A percentile compares a stretch with the other conserved stretches of the same genome.
phyloP scores from a whole-genome alignment of 64 coral and sea anemone genomes.

The Trachythela sp. region DNA sequence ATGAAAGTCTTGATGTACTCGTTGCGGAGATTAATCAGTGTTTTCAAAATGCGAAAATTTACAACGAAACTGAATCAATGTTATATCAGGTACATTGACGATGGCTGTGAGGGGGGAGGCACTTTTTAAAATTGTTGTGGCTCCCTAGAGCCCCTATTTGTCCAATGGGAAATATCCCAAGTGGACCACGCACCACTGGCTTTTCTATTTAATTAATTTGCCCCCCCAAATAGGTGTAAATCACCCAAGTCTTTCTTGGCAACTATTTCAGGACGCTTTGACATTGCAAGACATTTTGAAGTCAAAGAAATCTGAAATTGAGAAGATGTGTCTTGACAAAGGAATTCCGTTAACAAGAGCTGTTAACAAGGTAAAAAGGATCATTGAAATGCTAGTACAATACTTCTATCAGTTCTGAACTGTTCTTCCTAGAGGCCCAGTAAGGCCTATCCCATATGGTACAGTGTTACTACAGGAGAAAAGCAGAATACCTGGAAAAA shows the following conservation, averaged over 20 bases:
- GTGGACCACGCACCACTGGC: too few relatives aligned
- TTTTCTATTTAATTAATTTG: too few relatives aligned
- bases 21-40: conserved; percentile 77
- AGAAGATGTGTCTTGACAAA: conserved; percentile 26
- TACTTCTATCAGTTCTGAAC: too few relatives aligned
- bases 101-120: too few relatives aligned
- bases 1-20: conserved; percentile 77
- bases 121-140: too few relatives aligned
- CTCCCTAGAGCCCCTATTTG: too few relatives aligned
- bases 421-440: background rate
- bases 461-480: background rate
- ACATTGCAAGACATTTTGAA: conserved; percentile 80
- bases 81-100: conserved; percentile 66
- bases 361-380: background rate
- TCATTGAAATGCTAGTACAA: too few relatives aligned
- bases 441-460: too few relatives aligned
- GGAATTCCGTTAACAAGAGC: background rate
- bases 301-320: conserved; percentile 72
- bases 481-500: too few relatives aligned
- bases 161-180: too few relatives aligned
- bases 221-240: background rate
- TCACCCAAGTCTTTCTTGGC: background rate
- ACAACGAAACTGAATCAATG: conserved; percentile 94
- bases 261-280: background rate
- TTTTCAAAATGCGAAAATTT: conserved; percentile 86